Evolutionary conservation across 64 coral and sea anemone species (phyloP), one percentile per base, ranked within the genome.

Genomic region (Anthopleura sola): DNA sequence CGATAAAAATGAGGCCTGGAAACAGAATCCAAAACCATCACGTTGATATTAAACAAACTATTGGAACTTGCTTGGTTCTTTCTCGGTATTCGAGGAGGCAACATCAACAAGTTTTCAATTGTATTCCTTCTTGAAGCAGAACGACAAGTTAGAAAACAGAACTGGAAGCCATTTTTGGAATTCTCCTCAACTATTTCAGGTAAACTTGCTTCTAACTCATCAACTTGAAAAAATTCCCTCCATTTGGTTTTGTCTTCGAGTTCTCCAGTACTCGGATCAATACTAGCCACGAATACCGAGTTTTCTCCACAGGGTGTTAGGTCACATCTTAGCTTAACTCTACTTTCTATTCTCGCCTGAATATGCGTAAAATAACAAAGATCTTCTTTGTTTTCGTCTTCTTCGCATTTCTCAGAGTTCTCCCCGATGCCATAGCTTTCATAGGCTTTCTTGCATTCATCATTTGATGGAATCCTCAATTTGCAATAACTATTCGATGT

Each of bases 1-100:
- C 91, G 91, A 64, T 89, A 93, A 85, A 93, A 93, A 21, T 93
- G 91, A 37, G 86, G 80, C 34, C 91, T 77, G 60, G 91, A 93
- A 66, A 89, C 87, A 36, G 91, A 93, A 84, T 85, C 87, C 31
- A 93, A 75, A 36, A 93, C 91, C 49, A 93, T 9, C 37, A 93
- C 36, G 79, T 93, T 93, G 29, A 93, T 85, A 37, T 93, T 89
- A 79, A 93, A 85, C 29, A 83, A 37, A 36, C 24, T 20, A 38
- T 86, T 55, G 6, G 12, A 13, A 15, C 20, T 36, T n/a, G 4
- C 24, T 17, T 76, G 9, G 4, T 38, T 68, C n/a, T 77, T 86
- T 37, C 29, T n/a, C 24, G 28, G n/a, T 49, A 33, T 60, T 15
- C 89, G 87, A 5, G 91, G 87, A 9, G 91, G 91, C 24, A 93